phyloP scores from a whole-genome alignment of 2,113 vertebrate species.

The Centrocercus urophasianus region DNA sequence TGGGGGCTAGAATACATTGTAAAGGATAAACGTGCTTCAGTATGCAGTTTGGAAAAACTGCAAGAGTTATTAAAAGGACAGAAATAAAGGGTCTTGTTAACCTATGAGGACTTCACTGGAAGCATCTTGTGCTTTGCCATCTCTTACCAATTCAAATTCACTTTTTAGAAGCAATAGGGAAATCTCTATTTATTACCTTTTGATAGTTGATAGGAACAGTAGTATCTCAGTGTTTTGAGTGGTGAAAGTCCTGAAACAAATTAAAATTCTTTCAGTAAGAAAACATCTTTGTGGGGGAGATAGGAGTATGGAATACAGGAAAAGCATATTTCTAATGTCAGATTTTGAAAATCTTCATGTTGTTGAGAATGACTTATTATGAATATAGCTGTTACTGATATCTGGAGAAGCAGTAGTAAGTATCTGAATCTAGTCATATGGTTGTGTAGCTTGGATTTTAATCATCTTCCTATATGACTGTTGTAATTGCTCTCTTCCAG shows the following conservation, averaged over 20 bases:
- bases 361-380: not conserved
- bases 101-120: not conserved
- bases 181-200: not conserved
- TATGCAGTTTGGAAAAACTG: not conserved
- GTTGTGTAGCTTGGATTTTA: not conserved
- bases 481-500: not conserved
- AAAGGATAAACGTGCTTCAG: not conserved
- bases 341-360: not conserved
- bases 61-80: not conserved
- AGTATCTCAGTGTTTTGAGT: not conserved
- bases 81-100: not conserved
- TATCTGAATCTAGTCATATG: not conserved
- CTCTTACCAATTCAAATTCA: not conserved
- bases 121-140: not conserved
- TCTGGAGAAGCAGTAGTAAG: not conserved
- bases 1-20: fast-evolving
- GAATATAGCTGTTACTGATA: not conserved
- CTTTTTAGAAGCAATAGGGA: not conserved
- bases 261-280: not conserved
- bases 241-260: not conserved
- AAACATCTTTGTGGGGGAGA: not conserved
- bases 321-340: not conserved
- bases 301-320: not conserved
- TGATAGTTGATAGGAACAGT: not conserved
- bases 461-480: not conserved